A percentile compares a stretch with the other conserved stretches of the same genome.
Conservation (phyloP, 35 echinoderm and acorn worm species). For the Anneissia japonica region DNA sequence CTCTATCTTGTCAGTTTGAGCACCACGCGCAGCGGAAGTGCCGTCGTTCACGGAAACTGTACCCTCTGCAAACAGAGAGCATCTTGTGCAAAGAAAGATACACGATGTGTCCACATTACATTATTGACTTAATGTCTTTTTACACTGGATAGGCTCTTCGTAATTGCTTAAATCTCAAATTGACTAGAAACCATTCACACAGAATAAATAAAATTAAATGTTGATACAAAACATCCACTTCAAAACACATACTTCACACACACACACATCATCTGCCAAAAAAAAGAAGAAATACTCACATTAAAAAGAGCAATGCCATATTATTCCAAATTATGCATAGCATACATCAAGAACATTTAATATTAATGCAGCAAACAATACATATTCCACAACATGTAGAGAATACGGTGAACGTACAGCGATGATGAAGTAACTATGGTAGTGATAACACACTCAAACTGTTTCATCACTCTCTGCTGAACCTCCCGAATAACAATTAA, state of each 20-base stretch:
- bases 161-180: not conserved
- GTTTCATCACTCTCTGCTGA: not conserved
- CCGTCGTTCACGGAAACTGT: not conserved
- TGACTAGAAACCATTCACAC: not conserved
- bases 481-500: not conserved
- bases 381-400: too few relatives aligned
- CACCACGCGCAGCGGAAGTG: not conserved
- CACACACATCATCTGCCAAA: too few relatives aligned
- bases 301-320: too few relatives aligned
- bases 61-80: not conserved
- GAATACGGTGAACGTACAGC: not conserved
- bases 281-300: not conserved
- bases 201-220: too few relatives aligned
- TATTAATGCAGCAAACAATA: too few relatives aligned
- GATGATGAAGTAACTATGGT: not conserved
- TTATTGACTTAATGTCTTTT: not conserved
- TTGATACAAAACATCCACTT: too few relatives aligned
- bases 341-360: too few relatives aligned
- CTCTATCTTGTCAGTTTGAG: not conserved
- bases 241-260: too few relatives aligned
- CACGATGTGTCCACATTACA: not conserved
- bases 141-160: not conserved
- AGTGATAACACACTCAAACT: not conserved
- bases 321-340: not conserved
- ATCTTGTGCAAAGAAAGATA: not conserved